Percentiles rank a stretch among this genome's conserved stretches.
These are phyloP conservation scores for Lepidotrigona ventralis DNA, from an alignment of 1,140 invertebrate species.

Conservation along the genomic window DNA sequence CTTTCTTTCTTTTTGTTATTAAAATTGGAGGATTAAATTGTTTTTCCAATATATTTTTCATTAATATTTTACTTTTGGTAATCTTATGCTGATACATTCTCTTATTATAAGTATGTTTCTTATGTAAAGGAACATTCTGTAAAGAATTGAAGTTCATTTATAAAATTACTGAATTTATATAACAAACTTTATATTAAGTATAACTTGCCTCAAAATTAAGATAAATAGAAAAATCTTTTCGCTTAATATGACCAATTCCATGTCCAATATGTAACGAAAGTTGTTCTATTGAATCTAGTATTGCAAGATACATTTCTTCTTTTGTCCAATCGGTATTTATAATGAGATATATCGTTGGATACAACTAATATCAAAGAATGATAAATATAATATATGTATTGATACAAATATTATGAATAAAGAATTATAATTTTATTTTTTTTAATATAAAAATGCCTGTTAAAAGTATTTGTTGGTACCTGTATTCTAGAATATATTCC, in stretches of 20 bases:
- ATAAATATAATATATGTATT: constrained; percentile 19
- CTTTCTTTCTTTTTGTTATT: not conserved
- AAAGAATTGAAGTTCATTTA: not conserved
- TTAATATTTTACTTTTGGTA: not conserved
- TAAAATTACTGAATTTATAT: not conserved
- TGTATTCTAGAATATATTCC: constrained; percentile 61
- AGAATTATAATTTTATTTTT: constrained; percentile 11
- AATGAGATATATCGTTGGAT: constrained; percentile 36
- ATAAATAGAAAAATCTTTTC: constrained; percentile 37
- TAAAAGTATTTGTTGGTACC: constrained; percentile 55
- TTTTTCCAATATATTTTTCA: constrained; percentile 18
- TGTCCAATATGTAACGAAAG: constrained; percentile 56
- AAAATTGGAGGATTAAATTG: constrained; percentile 43
- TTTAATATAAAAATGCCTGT: constrained; percentile 29
- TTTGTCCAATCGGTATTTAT: constrained; percentile 63
- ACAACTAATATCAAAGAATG: constrained; percentile 41
- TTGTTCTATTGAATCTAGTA: constrained; percentile 55
- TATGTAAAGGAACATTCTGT: constrained; percentile 6
- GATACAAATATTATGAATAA: constrained; percentile 25
- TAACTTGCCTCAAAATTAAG: constrained; percentile 53
- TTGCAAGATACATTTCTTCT: constrained; percentile 68
- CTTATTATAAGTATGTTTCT: not conserved
- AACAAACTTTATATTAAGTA: not conserved
- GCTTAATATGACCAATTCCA: constrained; percentile 46
- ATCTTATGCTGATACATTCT: not conserved